Conservation (phyloP, 2,797 vertebrate genomes). For the Gallinago stenura region DNA sequence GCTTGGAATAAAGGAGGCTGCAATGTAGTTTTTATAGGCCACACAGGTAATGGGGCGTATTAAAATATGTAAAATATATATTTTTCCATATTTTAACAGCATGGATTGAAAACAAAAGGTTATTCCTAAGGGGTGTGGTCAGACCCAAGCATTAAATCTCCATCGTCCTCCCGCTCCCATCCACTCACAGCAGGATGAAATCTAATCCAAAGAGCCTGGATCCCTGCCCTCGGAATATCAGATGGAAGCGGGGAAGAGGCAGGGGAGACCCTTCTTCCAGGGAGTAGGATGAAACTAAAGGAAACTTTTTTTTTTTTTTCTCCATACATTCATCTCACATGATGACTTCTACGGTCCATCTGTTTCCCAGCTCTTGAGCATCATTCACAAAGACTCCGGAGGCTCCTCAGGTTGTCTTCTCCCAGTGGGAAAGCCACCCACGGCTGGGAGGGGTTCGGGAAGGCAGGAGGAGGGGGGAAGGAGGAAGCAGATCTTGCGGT, state of each 20-base stretch:
- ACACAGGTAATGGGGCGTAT: slow-evolving; percentile 56
- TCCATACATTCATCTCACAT: slow-evolving; percentile 57
- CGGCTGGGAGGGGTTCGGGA: slow-evolving; percentile 2
- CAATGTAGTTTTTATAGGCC: slow-evolving; percentile 55
- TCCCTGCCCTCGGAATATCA: not conserved
- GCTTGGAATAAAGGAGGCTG: slow-evolving; percentile 57
- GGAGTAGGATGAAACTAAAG: slow-evolving; percentile 51
- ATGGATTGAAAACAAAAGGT: slow-evolving; percentile 48
- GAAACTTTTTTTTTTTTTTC: slow-evolving; percentile 30
- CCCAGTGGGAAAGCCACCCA: slow-evolving; percentile 38
- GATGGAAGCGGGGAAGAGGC: not conserved
- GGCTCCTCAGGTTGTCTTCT: slow-evolving; percentile 43
- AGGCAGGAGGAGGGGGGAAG: not conserved
- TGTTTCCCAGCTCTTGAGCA: slow-evolving; percentile 30
- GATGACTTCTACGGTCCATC: slow-evolving; percentile 56
- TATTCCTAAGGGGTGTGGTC: slow-evolving; percentile 52
- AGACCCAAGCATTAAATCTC: slow-evolving; percentile 54
- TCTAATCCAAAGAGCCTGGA: slow-evolving; percentile 9
- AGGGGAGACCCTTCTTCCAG: slow-evolving; percentile 33
- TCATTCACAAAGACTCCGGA: slow-evolving; percentile 18
- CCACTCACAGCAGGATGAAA: not conserved
- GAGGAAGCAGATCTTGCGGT: slow-evolving; percentile 39
- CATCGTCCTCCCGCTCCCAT: slow-evolving; percentile 13
- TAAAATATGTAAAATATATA: slow-evolving; percentile 67
- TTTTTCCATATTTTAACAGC: slow-evolving; percentile 61